Conservation (phyloP, 2,797 vertebrate species). For the Natrix natrix region DNA sequence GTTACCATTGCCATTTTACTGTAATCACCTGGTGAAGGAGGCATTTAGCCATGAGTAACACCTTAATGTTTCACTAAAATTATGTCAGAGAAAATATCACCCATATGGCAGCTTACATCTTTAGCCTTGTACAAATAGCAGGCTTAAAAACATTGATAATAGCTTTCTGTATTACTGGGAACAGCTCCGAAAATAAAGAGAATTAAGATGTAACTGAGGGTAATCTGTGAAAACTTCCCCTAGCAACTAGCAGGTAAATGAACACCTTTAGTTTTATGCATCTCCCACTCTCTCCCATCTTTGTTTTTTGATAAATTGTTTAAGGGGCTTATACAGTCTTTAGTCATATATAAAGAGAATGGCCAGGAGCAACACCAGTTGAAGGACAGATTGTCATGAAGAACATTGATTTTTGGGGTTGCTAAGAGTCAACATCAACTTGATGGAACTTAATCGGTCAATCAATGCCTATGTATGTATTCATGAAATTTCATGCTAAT, state of each 20-base stretch:
- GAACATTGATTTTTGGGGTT: neutral
- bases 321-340: neutral
- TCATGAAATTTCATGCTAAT: neutral
- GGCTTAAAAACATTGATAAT: constrained; percentile 39
- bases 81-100: constrained; percentile 41
- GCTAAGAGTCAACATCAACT: neutral
- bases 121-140: constrained; percentile 43
- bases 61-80: constrained; percentile 37
- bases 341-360: neutral
- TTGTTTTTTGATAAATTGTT: neutral
- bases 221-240: constrained; percentile 48
- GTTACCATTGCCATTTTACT: constrained; percentile 17
- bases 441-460: neutral
- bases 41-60: constrained; percentile 31
- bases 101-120: constrained; percentile 44
- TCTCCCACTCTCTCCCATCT: neutral
- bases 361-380: neutral
- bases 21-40: constrained; percentile 7
- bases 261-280: neutral
- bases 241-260: constrained; percentile 48
- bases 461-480: neutral
- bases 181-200: constrained; percentile 41
- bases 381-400: neutral
- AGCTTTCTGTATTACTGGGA: constrained; percentile 44
- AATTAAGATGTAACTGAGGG: constrained; percentile 43